Percentiles rank a stretch among this genome's conserved stretches.
phyloP scores from a whole-genome alignment of 35 echinoderm and acorn worm species.

The Ptychodera flava region DNA sequence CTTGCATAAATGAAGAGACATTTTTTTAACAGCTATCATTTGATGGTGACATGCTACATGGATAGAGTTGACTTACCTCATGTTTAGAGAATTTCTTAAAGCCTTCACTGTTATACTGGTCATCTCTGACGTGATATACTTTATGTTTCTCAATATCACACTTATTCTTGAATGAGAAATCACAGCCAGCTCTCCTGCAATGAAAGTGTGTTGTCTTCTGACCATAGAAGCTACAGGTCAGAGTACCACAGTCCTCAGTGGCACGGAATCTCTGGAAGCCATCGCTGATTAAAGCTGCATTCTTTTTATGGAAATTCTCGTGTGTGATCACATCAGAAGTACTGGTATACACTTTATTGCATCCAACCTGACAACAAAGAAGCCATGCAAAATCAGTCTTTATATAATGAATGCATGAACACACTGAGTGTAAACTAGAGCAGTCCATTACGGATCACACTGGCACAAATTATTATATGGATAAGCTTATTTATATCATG shows the following conservation, averaged over 20 bases:
- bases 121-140: constrained; percentile 92
- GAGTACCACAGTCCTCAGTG: constrained; percentile 89
- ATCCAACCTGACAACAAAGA: constrained; percentile 63
- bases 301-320: constrained; percentile 99
- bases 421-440: too few relatives aligned
- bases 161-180: constrained; percentile 99
- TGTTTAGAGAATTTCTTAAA: constrained; percentile 99
- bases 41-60: too few relatives aligned
- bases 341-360: constrained; percentile 97
- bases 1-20: too few relatives aligned
- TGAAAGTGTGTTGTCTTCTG: constrained; percentile 99
- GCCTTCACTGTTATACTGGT: constrained; percentile 86
- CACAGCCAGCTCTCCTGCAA: constrained; percentile 70
- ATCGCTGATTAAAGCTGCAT: constrained; percentile 73
- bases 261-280: constrained; percentile 98
- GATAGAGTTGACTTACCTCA: too few relatives aligned
- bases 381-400: too few relatives aligned
- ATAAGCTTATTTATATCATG: too few relatives aligned
- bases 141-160: constrained; percentile 99
- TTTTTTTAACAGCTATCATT: too few relatives aligned
- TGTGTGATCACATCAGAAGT: constrained; percentile 94
- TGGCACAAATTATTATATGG: too few relatives aligned
- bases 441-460: too few relatives aligned
- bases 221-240: constrained; percentile 76
- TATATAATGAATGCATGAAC: too few relatives aligned